Conservation (phyloP, 2,797 vertebrate genomes). For the Helarctos malayanus region DNA sequence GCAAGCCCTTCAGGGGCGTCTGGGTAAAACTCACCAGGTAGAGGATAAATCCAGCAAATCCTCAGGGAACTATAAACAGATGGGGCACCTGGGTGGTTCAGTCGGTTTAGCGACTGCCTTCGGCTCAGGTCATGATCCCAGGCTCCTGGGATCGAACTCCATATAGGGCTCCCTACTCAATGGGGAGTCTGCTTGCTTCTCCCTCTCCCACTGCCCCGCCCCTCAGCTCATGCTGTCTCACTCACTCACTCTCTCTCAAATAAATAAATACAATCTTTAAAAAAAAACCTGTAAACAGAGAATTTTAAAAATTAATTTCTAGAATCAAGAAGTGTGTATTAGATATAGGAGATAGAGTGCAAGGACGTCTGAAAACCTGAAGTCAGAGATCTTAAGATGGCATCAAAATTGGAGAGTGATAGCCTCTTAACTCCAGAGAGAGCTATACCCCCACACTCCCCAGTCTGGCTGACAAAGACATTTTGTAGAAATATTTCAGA, state of each 20-base stretch:
- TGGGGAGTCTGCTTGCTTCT: too few relatives aligned
- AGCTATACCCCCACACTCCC: not conserved
- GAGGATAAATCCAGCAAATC: not conserved
- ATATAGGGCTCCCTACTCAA: too few relatives aligned
- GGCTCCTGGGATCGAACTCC: too few relatives aligned
- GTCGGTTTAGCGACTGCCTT: not conserved
- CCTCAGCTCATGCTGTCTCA: too few relatives aligned
- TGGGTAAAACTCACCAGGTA: not conserved
- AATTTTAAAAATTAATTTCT: constrained; percentile 15
- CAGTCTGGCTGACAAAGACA: not conserved
- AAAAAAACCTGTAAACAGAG: not conserved
- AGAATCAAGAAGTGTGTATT: not conserved
- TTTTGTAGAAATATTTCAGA: constrained; percentile 17
- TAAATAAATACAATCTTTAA: too few relatives aligned
- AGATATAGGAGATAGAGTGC: not conserved
- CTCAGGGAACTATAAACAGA: not conserved
- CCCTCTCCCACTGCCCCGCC: too few relatives aligned
- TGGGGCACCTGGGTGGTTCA: not conserved
- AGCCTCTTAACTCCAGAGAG: not conserved
- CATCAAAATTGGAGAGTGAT: not conserved
- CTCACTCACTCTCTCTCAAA: too few relatives aligned
- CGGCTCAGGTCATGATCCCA: too few relatives aligned
- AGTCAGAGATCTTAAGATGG: not conserved
- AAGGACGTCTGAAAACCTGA: not conserved
- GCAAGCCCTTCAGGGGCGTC: not conserved